Base-by-base conservation (phyloP, 35 echinoderm and acorn worm species). In the Acanthaster planci region DNA sequence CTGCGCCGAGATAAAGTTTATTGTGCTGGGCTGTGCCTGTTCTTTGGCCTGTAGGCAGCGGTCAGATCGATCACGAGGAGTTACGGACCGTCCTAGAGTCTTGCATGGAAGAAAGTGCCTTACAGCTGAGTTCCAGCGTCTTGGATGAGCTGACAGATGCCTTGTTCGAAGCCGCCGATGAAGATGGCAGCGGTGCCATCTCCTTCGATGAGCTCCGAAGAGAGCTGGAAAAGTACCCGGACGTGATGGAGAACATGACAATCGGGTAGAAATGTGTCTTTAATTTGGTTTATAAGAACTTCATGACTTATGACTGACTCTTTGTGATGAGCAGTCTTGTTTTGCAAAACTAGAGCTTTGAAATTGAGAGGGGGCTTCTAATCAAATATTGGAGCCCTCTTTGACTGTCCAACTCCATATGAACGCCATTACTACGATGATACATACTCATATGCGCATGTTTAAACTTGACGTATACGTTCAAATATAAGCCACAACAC, bases 241-340 rank as follows among this genome's bases (percentile, higher is more conserved):
- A 99, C 82, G 96, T 99, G 52, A 88, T 99, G 79, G 96, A 99
- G 77, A 99, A 99, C 59, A 82, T 99, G n/a, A 94, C 96, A 17
- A 99, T 99, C 59, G 92, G 96, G 96, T 94, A 86, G 82, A 83
- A 56, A 47, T 2, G 26, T 9, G 27, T 39, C 34, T 12, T 22
- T 16, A 7, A 6, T 60, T 21, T 60, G 57, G 5, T 22, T 60
- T 8, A 19, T 60, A 30, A 47, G 42, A 47, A 47, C 42, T 47
- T 47, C 12, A n/a, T n/a, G n/a, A n/a, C n/a, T n/a, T n/a, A n/a
- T n/a, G n/a, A n/a, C n/a, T n/a, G n/a, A n/a, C n/a, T n/a, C n/a
- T n/a, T n/a, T n/a, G n/a, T n/a, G n/a, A n/a, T n/a, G n/a, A n/a
- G n/a, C n/a, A n/a, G n/a, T n/a, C n/a, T n/a, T n/a, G n/a, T n/a